Base-by-base conservation (phyloP, 2,113 vertebrate species). In the Orcinus orca region DNA sequence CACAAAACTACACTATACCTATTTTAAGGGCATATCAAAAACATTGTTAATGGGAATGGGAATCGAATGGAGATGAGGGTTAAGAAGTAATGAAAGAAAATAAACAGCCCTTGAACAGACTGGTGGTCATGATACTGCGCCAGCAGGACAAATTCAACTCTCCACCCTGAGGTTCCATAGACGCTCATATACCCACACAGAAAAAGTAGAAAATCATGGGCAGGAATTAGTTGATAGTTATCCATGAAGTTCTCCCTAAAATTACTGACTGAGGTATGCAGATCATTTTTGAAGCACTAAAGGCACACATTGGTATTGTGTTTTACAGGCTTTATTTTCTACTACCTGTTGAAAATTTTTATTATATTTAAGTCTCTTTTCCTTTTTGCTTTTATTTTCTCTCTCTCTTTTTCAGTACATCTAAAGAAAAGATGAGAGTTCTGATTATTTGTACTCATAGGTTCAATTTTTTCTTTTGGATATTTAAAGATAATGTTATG, bases 171-270 rank as follows among this genome's bases (percentile, higher is more conserved):
- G 36, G 15, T 62, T 81, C 53, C 83, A 73, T 20, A 65, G 6
- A 71, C 33, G 60, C 36, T 63, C 36, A 65, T 20, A 88, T 20
- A 88, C n/a, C 23, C 36, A n/a, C 20, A 65, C 12, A 50, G 8
- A 76, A 62, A 85, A 60, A 84, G 79, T 7, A 89, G 29, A 62
- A 76, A 41, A 76, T n/a, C 23, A 65, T 6, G 60, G 62, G 73
- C 33, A 82, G 8, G 44, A 94, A 85, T 90, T 71, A 94, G 44
- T 18, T 62, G 41, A 70, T 62, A 84, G 5, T 88, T 38, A 87
- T 47, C 33, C 26, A 91, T 58, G 44, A 95, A 68, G 38, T n/a
- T 86, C 79, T 67, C 82, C 33, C 36, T 76, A 44, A 96, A 97
- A 85, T 70, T 82, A 63, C 62, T 5, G 11, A 73, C 2, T 84